Conservation (phyloP, 1,140 invertebrate species). For the Drosophila baimaii region DNA sequence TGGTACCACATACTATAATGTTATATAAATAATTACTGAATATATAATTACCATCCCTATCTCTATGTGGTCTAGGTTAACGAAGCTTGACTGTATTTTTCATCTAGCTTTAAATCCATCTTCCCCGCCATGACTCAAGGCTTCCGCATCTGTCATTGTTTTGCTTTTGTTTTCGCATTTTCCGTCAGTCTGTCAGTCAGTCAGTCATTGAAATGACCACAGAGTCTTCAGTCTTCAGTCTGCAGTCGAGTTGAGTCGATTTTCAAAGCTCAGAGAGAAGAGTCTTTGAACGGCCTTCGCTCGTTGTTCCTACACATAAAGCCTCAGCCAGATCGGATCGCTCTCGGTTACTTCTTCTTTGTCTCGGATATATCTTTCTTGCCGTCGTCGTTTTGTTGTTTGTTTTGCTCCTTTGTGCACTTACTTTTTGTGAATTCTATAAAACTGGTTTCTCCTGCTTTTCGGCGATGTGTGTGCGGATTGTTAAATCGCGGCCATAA, state of each 20-base stretch:
- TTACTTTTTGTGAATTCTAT: constrained; percentile 63
- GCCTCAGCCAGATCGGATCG: constrained; percentile 17
- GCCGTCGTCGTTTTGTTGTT: constrained; percentile 27
- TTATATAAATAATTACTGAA: background rate
- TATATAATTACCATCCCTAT: background rate
- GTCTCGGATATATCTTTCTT: constrained; percentile 36
- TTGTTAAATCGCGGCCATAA: constrained; percentile 37
- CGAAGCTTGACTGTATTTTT: constrained; percentile 29
- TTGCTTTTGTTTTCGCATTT: constrained; percentile 47
- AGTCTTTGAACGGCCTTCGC: constrained; percentile 62
- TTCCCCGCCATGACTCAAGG: constrained; percentile 28
- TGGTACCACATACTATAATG: background rate
- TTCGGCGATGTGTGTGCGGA: constrained; percentile 40
- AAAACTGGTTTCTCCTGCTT: constrained; percentile 56
- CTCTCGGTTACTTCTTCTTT: constrained; percentile 37
- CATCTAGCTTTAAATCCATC: constrained; percentile 37
- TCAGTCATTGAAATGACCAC: constrained; percentile 35
- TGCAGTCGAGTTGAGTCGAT: background rate
- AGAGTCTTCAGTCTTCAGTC: constrained; percentile 3
- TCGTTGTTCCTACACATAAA: constrained; percentile 22
- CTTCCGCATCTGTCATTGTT: constrained; percentile 51
- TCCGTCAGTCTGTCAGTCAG: constrained; percentile 22
- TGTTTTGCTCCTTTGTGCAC: constrained; percentile 61
- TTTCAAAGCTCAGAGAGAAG: constrained; percentile 24
- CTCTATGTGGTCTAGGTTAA: background rate